Evolutionary conservation across 2,113 vertebrate genomes (phyloP).

Genomic region (Amia ocellicauda): DNA sequence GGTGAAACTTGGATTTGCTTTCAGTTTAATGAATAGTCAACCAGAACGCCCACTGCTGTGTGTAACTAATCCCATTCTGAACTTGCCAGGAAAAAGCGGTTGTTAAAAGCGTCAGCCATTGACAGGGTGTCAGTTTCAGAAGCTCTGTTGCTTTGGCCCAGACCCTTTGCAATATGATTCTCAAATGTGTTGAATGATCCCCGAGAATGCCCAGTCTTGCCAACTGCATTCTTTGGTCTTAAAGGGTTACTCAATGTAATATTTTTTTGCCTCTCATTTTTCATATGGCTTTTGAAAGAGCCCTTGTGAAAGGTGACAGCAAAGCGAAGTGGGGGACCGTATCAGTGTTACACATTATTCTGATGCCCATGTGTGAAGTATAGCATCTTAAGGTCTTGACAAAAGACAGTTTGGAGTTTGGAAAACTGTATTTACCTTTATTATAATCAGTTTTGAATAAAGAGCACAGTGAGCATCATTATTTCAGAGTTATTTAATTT

Average conservation of each 20-base stretch:
- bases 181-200: constrained; percentile 18
- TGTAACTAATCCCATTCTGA: constrained; percentile 3
- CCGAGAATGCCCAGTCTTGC: constrained; percentile 7
- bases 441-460: too few species aligned
- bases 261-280: background rate
- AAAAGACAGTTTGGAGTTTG: too few species aligned
- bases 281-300: background rate
- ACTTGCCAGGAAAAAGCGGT: constrained; percentile 3
- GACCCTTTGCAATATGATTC: constrained; percentile 17
- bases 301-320: background rate
- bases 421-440: too few species aligned
- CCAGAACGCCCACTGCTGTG: background rate
- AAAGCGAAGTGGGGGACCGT: background rate
- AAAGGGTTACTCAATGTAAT: constrained; percentile 14
- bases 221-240: constrained; percentile 10
- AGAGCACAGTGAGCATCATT: too few species aligned
- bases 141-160: constrained; percentile 7
- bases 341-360: too few species aligned
- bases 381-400: too few species aligned
- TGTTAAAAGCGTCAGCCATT: background rate
- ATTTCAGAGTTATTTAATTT: too few species aligned
- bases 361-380: too few species aligned
- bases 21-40: constrained; percentile 9
- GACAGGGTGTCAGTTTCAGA: constrained; percentile 13
- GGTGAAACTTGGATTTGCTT: too few species aligned